Evolutionary conservation across 2,888 invertebrate species (phyloP), one percentile per base, ranked within the genome.

Genomic region (Archips xylosteana): DNA sequence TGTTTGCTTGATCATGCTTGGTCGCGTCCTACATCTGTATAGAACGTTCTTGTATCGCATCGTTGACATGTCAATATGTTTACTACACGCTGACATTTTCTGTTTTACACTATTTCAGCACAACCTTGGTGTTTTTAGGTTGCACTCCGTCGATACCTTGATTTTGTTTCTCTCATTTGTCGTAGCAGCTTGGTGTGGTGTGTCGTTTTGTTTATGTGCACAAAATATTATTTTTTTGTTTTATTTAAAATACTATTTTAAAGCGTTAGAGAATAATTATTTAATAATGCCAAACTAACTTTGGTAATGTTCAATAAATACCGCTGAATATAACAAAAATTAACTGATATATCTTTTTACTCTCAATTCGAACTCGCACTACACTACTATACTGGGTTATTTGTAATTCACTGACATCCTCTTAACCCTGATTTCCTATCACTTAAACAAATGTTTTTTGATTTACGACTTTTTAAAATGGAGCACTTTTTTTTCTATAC

Each of bases 1-100:
- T 88, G 88, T 90, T 91, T 90, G 91, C 87, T 89, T 87, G 77
- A 68, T 80, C 86, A 89, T 89, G 91, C 89, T 88, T 88, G 82
- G 86, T 79, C 79, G 82, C 81, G 77, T 77, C 75, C 79, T 82
- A 81, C 85, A 83, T 81, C 73, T 71, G 74, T 75, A 75, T 77
- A 65, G 73, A 80, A 74, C 78, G 79, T 79, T 80, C 78, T 82
- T 82, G 77, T 79, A 79, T 81, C 82, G 81, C 81, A 61, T 69
- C 68, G 70, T 45, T 42, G 42, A 36, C 42, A 59, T 72, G n/a
- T 42, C 66, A 32, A 32, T 61, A 3, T 73, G 10, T 34, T 51
- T 5, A 23, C 39, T 23, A 13, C 54, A 10, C 74, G 65, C 45
- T 60, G 39, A 60, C 3, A n/a, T 54, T 54, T 60, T 74, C 32